Evolutionary conservation across 2,797 vertebrate genomes (phyloP).

Genomic region (Telmatherina bonti): DNA sequence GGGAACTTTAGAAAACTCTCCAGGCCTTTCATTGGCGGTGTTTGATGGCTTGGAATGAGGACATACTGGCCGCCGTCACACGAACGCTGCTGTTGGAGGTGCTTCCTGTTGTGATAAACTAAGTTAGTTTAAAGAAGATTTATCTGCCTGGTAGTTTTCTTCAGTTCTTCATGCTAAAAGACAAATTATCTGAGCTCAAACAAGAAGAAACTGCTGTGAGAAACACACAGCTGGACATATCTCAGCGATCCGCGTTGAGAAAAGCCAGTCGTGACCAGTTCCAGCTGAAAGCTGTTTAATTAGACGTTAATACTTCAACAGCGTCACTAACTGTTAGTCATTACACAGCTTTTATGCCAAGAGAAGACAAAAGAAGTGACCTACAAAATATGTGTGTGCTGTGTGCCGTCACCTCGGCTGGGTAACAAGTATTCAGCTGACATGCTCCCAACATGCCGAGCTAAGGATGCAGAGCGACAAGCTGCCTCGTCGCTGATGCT

Average conservation of each 20-base stretch:
- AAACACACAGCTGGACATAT: slow-evolving; percentile 24
- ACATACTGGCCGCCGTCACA: too few relatives aligned
- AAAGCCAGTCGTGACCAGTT: slow-evolving; percentile 17
- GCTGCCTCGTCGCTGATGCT: slow-evolving; percentile 38
- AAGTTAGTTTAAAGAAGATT: background rate
- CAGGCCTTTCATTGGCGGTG: too few relatives aligned
- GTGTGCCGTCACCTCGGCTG: background rate
- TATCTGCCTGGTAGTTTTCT: slow-evolving; percentile 1
- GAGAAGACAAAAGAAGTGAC: slow-evolving; percentile 13
- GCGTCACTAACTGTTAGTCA: background rate
- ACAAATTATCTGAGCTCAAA: slow-evolving; percentile 22
- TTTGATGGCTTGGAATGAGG: too few relatives aligned
- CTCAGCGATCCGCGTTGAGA: slow-evolving; percentile 16
- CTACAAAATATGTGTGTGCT: slow-evolving; percentile 1
- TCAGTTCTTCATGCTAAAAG: too few relatives aligned
- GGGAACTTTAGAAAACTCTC: too few relatives aligned
- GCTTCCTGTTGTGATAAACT: too few relatives aligned
- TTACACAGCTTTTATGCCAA: background rate
- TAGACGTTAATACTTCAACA: slow-evolving; percentile 1
- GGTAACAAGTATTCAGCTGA: slow-evolving; percentile 17
- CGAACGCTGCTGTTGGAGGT: too few relatives aligned
- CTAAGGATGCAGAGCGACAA: slow-evolving; percentile 12
- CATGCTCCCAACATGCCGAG: slow-evolving; percentile 42
- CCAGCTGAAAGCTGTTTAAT: slow-evolving; percentile 32
- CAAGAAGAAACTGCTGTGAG: slow-evolving; percentile 31